Base-by-base conservation (phyloP, 2,113 vertebrate genomes). In the Brachypodius melanocephalos region DNA sequence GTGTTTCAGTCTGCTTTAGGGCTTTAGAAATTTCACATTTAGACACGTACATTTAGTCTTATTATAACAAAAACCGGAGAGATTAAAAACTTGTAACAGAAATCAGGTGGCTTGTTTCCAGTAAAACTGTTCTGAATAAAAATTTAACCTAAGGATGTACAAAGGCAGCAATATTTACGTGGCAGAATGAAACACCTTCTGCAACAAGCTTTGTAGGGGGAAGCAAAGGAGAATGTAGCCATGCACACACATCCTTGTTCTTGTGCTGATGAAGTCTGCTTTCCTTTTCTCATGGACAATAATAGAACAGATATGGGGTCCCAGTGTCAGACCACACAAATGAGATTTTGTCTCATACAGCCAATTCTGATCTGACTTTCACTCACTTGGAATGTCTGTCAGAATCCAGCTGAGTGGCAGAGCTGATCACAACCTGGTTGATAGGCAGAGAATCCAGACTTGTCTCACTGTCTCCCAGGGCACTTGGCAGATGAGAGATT, bases 201-300 rank as follows among this genome's bases (percentile, higher is more conserved):
- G 34, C 57, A 94, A 45, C 6, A 88, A 55, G 12, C 31, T 83
- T 67, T 65, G n/a, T 10, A n/a, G 25, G 3, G 28, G 5, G 3
- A 46, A 14, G 29, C n/a, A 76, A 59, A 59, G 0, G 2, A 59
- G 32, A 84, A 38, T 18, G 10, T 51, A 73, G 8, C 10, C 2
- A 1, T 54, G 13, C 5, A 36, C 14, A 46, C 4, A 5, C 0
- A 0, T 55, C 5, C 31, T 72, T 63, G 28, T n/a, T 51, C n/a
- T 42, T 42, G 42, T 26, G 42, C 8, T 66, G 54, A 29, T 76
- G 20, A 40, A 46, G 17, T 46, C 49, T 43, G 25, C 0, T 13
- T 89, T 73, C 36, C 88, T 54, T 83, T 52, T 61, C 52, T 49
- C 38, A 29, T 19, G 18, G 55, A 18, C 6, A 42, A 14, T 34